A percentile compares a stretch with the other conserved stretches of the same genome.
Conservation (phyloP, 2,888 invertebrate genomes). For the Dynastes tityus region DNA sequence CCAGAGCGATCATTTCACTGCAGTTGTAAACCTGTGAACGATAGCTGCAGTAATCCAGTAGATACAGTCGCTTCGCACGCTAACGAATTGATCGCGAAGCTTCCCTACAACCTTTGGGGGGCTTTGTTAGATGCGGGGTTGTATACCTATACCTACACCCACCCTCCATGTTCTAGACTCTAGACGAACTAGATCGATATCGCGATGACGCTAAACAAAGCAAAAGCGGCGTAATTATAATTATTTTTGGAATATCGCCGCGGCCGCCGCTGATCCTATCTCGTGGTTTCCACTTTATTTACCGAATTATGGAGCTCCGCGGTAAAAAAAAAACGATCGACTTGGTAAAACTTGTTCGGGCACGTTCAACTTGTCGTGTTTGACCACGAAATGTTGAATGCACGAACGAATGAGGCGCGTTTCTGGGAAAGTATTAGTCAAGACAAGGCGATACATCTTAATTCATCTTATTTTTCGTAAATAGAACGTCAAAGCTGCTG, state of each 20-base stretch:
- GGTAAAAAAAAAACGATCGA: slow-evolving; percentile 19
- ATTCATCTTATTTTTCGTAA: neutral
- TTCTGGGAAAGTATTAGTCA: neutral
- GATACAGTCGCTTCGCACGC: slow-evolving; percentile 41
- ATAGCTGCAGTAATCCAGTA: slow-evolving; percentile 50
- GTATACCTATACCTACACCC: neutral
- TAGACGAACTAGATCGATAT: slow-evolving; percentile 20
- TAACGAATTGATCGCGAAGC: slow-evolving; percentile 45
- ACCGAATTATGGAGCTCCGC: slow-evolving; percentile 1
- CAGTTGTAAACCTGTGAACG: slow-evolving; percentile 50
- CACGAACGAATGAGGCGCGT: neutral
- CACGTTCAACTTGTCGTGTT: slow-evolving; percentile 12
- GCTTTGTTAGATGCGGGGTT: neutral
- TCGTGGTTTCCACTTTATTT: slow-evolving; percentile 26
- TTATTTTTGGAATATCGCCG: slow-evolving; percentile 30
- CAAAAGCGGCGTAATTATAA: slow-evolving; percentile 26
- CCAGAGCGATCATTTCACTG: slow-evolving; percentile 49
- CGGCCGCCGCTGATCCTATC: slow-evolving; percentile 12
- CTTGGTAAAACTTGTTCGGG: slow-evolving; percentile 14
- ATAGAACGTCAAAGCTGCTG: neutral
- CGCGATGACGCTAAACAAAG: slow-evolving; percentile 9
- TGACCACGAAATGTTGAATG: neutral
- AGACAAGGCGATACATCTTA: neutral
- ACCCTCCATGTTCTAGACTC: neutral
- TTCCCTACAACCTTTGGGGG: neutral